Evolutionary conservation across 2,888 invertebrate genomes (phyloP), one percentile per base, ranked within the genome.

Genomic region (Calliopum simillimum): DNA sequence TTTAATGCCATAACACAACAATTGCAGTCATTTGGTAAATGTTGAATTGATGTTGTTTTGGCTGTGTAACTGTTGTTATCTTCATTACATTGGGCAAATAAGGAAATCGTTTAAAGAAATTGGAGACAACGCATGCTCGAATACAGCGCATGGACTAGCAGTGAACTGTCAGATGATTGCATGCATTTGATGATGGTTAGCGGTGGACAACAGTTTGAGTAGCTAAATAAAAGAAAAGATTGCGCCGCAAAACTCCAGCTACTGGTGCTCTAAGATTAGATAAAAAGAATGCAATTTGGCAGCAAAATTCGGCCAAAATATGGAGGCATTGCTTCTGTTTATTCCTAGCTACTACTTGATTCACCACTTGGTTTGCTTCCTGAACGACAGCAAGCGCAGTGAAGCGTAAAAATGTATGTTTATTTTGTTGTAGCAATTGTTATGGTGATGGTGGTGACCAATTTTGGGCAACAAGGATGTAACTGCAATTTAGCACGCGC

Each of bases 361-460:
- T 33, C 33, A 33, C 33, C 8, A 8, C 4, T 33, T 8, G 33
- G 33, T 4, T 14, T 2, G 44, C 46, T 62, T 44, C 62, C 47
- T 62, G 62, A 44, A 62, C 44, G 46, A 47, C 33, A 33, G 33
- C 33, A 8, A 33, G 33, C n/a, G 46, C 46, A 65, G 61, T 66
- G 61, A 66, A 70, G 66, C 66, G 70, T 62, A 66, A 70, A 66
- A 69, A 66, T 61, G 46, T 66, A 70, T 70, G 61, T 66, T 46
- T 46, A 11, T n/a, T n/a, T n/a, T n/a, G n/a, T n/a, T n/a, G n/a
- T n/a, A n/a, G n/a, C n/a, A n/a, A n/a, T n/a, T 14, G 41, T 33
- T 19, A 21, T 21, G 47, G 21, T 33, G 23, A 21, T 21, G 47
- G 21, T 33, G 23, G 23, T 66, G 13, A 33, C 58, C 69, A 68